These are phyloP conservation scores for Lycodopsis pacificus DNA, from an alignment of 2,797 vertebrate genomes.

Conservation along the genomic window DNA sequence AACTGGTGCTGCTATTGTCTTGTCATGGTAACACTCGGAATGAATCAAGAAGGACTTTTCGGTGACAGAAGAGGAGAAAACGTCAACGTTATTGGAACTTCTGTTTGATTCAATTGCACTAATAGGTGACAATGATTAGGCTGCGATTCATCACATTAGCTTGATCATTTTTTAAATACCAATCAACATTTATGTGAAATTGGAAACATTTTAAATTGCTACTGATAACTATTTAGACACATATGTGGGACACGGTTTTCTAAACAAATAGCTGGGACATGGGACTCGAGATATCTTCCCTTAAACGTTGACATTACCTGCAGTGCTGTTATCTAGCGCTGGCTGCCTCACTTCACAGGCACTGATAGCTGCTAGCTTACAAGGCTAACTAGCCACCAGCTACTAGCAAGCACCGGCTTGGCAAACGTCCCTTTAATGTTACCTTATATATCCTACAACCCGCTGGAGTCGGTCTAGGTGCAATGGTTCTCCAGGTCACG, in stretches of 20 bases:
- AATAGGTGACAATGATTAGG: background rate
- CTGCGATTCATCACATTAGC: background rate
- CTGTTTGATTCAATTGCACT: background rate
- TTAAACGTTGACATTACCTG: conserved; percentile 12
- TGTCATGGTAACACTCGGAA: background rate
- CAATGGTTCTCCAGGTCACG: too few relatives aligned
- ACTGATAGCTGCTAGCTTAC: conserved; percentile 22
- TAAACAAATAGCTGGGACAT: background rate
- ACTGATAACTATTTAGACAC: background rate
- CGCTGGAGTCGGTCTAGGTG: background rate
- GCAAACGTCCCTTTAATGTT: conserved; percentile 9
- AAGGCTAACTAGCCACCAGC: conserved; percentile 34
- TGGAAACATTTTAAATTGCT: background rate
- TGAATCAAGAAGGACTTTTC: background rate
- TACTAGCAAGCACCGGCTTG: conserved; percentile 32
- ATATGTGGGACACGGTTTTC: background rate
- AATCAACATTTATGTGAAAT: background rate
- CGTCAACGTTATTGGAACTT: background rate
- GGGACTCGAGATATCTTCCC: too few relatives aligned
- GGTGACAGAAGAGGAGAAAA: background rate
- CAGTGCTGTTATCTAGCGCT: conserved; percentile 1
- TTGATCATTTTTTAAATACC: background rate
- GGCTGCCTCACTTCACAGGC: background rate
- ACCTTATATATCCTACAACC: conserved; percentile 12
- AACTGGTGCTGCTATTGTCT: background rate